Base-by-base conservation (phyloP, 2,113 vertebrate species). In the Thamnaconus septentrionalis region DNA sequence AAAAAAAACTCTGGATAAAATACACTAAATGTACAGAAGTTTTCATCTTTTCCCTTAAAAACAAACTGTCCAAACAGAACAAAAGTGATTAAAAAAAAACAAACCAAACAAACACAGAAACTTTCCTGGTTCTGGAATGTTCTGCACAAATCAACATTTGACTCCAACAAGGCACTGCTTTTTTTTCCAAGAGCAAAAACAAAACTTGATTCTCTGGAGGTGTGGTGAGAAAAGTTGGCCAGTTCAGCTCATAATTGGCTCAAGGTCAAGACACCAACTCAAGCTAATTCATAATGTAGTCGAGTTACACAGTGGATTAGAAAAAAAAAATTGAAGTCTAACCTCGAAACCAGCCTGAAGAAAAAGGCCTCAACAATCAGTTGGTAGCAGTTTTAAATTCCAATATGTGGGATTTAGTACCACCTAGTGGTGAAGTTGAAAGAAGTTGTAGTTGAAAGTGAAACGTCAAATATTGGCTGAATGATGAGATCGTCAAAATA, bases 161-260 rank as follows among this genome's bases (percentile, higher is more conserved):
- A 64, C 60, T 60, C 58, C 8, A 54, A 48, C 59, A 86, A 82
- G 75, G 81, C 82, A 86, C 81, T 71, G 69, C 53, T 52, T 78
- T 58, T 44, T 49, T 78, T 11, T 74, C 70, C 18, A 31, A 31
- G 18, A 31, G 18, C 18, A 2, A 31, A 31, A 31, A 31, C 18
- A 31, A 31, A 31, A 31, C 18, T 31, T 31, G 18, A 31, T 31
- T 31, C 18, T 31, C 18, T 31, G 18, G 18, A 31, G 18, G 18
- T 31, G 2, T 31, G 4, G 18, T 9, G 0, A 49, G 11, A 3
- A 7, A 7, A 3, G 42, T 40, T 0, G 1, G 53, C 44, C 58
- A 60, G 39, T 53, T 74, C 53, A 71, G 59, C 47, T 53, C 40
- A 53, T 5, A 52, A 31, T 9, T 40, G 61, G 46, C 10, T 51